These are phyloP conservation scores for Cisticola juncidis DNA, from an alignment of 2,113 vertebrate species.

Conservation along the genomic window DNA sequence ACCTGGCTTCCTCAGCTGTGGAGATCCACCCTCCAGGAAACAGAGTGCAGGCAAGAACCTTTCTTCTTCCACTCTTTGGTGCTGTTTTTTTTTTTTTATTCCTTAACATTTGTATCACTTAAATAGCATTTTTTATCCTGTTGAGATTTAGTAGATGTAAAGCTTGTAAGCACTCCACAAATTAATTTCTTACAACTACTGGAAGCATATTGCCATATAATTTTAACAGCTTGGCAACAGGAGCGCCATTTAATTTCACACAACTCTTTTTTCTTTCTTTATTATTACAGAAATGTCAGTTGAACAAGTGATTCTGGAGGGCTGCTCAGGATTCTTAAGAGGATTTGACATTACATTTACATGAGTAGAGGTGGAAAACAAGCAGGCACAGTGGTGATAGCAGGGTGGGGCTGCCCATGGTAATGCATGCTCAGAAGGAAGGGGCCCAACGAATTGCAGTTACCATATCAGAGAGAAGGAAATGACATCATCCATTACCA, in stretches of 20 bases:
- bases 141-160: slow-evolving; percentile 59
- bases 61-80: slow-evolving; percentile 31
- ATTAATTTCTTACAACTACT: slow-evolving; percentile 68
- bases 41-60: neutral
- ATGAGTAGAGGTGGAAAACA: slow-evolving; percentile 27
- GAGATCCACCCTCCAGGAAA: neutral
- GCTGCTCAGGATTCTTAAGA: slow-evolving; percentile 34
- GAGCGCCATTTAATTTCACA: slow-evolving; percentile 57
- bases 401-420: neutral
- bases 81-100: slow-evolving; percentile 6
- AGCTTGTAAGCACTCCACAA: slow-evolving; percentile 62
- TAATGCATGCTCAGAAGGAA: neutral
- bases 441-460: neutral
- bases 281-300: slow-evolving; percentile 59
- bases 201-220: slow-evolving; percentile 62
- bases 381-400: neutral
- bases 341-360: slow-evolving; percentile 64
- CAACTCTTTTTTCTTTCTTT: slow-evolving; percentile 60
- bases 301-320: slow-evolving; percentile 53
- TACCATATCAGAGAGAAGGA: slow-evolving; percentile 9
- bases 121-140: slow-evolving; percentile 52
- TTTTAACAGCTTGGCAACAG: slow-evolving; percentile 65
- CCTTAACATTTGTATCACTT: slow-evolving; percentile 39
- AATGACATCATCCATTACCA: slow-evolving; percentile 26
- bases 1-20: neutral